Percentiles rank a stretch among this genome's conserved stretches.
Conservation (phyloP, 2,797 vertebrate genomes). For the Nothura maculosa region DNA sequence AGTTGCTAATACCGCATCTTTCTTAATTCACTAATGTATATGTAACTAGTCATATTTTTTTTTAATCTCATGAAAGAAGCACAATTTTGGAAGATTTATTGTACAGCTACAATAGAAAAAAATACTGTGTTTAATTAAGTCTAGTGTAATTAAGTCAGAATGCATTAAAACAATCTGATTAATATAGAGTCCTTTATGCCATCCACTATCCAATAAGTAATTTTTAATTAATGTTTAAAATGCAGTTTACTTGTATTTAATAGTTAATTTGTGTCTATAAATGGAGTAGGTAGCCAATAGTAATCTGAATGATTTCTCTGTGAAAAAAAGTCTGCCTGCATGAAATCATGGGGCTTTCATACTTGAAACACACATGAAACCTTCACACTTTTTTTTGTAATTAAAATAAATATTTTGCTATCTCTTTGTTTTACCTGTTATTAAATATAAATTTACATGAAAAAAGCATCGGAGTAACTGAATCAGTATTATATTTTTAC, state of each 20-base stretch:
- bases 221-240: slow-evolving; percentile 78
- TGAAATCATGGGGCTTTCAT: slow-evolving; percentile 42
- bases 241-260: slow-evolving; percentile 67
- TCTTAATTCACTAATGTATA: not conserved
- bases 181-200: slow-evolving; percentile 29
- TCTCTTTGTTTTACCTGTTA: slow-evolving; percentile 63
- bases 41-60: not conserved
- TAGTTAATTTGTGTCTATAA: slow-evolving; percentile 76
- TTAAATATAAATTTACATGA: slow-evolving; percentile 59
- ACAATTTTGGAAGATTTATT: slow-evolving; percentile 27
- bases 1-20: not conserved
- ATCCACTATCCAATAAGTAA: slow-evolving; percentile 24
- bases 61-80: not conserved
- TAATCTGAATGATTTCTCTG: slow-evolving; percentile 38
- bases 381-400: slow-evolving; percentile 14
- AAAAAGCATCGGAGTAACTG: slow-evolving; percentile 27
- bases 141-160: slow-evolving; percentile 55
- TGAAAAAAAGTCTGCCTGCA: slow-evolving; percentile 25
- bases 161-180: slow-evolving; percentile 62
- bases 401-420: slow-evolving; percentile 63
- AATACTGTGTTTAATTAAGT: slow-evolving; percentile 1
- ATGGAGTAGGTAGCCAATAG: slow-evolving; percentile 13
- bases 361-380: too few species aligned
- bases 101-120: not conserved
- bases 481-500: slow-evolving; percentile 22